Percentiles rank a stretch among this genome's conserved stretches.
These are phyloP conservation scores for Papilio aristodemus DNA, from an alignment of 1,140 invertebrate species.

Conservation along the genomic window DNA sequence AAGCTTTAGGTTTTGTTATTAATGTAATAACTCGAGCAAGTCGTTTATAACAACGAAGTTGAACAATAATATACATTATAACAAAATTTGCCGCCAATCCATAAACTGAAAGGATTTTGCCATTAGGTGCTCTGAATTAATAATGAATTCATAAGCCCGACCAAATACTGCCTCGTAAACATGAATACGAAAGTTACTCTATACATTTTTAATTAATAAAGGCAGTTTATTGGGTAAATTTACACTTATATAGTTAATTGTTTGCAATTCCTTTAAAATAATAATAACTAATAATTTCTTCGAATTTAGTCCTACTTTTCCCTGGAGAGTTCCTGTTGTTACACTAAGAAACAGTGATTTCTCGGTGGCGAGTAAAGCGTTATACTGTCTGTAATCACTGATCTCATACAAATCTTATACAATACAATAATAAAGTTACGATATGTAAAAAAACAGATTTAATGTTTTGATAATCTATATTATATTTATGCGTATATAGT, in stretches of 20 bases:
- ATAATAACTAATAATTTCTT: not conserved
- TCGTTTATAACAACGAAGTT: not conserved
- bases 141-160: constrained; percentile 41
- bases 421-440: no score
- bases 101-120: constrained; percentile 41
- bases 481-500: no score
- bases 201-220: constrained; percentile 33
- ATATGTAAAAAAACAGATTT: no score
- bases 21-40: not conserved
- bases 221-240: constrained; percentile 17
- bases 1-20: not conserved
- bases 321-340: no score
- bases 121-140: constrained; percentile 41
- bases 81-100: constrained; percentile 36
- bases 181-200: constrained; percentile 27
- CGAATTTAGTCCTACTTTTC: no score
- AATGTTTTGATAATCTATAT: no score
- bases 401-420: no score
- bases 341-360: no score
- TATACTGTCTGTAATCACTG: no score
- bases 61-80: constrained; percentile 33
- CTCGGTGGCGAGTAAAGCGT: no score
- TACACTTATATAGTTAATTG: constrained; percentile 1
- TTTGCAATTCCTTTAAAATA: not conserved
- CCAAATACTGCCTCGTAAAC: constrained; percentile 34